Evolutionary conservation across 2,113 vertebrate genomes (phyloP).

Genomic region (Bolborhynchus lineola): DNA sequence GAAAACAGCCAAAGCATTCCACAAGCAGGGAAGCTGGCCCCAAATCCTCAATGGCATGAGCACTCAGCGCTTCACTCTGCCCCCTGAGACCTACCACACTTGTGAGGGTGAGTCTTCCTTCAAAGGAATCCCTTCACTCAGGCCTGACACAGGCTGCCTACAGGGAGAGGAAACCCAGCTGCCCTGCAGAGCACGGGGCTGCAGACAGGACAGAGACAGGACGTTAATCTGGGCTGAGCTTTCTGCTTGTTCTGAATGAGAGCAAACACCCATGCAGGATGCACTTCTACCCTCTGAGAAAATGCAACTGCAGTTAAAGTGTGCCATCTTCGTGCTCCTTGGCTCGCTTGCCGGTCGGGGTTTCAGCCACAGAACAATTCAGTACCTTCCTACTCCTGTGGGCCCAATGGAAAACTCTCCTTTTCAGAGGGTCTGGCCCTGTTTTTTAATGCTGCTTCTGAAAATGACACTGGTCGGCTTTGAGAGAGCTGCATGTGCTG

Average conservation of each 20-base stretch:
- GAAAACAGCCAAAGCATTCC: neutral
- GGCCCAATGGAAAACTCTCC: neutral
- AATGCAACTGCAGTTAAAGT: neutral
- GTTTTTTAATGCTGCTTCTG: neutral
- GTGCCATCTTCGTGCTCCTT: neutral
- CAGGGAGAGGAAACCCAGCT: neutral
- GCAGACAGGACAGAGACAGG: neutral
- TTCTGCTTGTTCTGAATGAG: neutral
- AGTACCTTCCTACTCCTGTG: neutral
- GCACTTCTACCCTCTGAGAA: neutral
- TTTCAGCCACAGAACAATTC: neutral
- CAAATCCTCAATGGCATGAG: neutral
- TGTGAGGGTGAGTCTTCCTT: neutral
- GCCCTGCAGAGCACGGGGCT: accelerated
- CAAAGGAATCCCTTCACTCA: neutral
- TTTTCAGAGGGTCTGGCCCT: neutral
- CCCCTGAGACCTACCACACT: neutral
- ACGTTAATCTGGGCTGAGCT: neutral
- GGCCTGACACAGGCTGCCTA: neutral
- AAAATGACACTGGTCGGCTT: neutral
- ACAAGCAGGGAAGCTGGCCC: neutral
- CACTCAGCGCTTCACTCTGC: neutral
- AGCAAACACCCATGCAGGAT: neutral
- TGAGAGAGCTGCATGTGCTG: neutral
- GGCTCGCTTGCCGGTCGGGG: neutral